Evolutionary conservation across 1,140 invertebrate genomes (phyloP).

Genomic region (Drosophila insularis): DNA sequence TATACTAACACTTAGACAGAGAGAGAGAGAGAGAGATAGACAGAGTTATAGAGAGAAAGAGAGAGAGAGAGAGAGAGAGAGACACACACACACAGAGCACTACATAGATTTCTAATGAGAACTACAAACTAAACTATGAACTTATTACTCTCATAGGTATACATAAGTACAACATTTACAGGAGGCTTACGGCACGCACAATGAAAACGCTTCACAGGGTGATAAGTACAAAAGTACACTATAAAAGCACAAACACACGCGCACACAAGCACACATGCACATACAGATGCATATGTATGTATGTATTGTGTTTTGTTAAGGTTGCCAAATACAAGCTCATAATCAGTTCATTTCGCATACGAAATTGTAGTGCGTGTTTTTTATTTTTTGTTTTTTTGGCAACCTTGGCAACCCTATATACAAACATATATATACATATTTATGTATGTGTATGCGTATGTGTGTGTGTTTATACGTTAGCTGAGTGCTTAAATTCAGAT

Average conservation of each 20-base stretch:
- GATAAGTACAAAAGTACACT: neutral
- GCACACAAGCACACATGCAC: neutral
- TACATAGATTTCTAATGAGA: no score
- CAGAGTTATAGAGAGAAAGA: no score
- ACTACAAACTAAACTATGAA: no score
- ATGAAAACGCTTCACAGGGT: conserved; percentile 11
- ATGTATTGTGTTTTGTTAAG: neutral
- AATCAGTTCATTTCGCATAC: neutral
- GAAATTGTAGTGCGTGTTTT: no score
- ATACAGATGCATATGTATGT: neutral
- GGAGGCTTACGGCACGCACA: conserved; percentile 1
- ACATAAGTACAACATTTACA: conserved; percentile 5
- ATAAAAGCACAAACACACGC: neutral
- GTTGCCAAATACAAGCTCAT: neutral
- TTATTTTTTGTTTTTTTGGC: no score
- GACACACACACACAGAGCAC: no score
- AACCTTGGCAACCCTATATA: neutral
- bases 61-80: neutral
- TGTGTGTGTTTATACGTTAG: conserved; percentile 17
- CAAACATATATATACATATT: neutral
- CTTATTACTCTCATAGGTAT: conserved; percentile 1
- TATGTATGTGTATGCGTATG: conserved; percentile 15
- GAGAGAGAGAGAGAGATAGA: neutral
- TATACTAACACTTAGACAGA: neutral
- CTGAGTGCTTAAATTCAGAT: conserved; percentile 32